A percentile compares a stretch with the other conserved stretches of the same genome.
Conservation (phyloP, 2,888 invertebrate species). For the Automeris io region DNA sequence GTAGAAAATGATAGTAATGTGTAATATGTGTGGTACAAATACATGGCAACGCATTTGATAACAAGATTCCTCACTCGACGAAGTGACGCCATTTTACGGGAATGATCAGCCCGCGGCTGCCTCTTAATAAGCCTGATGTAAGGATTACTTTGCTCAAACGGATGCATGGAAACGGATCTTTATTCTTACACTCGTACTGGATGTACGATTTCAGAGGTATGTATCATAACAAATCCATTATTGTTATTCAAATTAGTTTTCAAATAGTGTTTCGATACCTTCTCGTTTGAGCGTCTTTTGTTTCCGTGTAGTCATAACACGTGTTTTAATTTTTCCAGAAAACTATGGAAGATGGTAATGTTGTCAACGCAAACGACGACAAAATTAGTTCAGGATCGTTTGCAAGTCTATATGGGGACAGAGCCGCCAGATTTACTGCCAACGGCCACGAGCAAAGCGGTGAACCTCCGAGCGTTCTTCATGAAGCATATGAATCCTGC, state of each 20-base stretch:
- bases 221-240: slow-evolving; percentile 31
- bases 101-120: slow-evolving; percentile 77
- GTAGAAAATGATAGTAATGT: slow-evolving; percentile 48
- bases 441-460: slow-evolving; percentile 59
- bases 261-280: slow-evolving; percentile 59
- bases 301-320: slow-evolving; percentile 62
- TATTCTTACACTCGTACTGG: slow-evolving; percentile 72
- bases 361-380: slow-evolving; percentile 60
- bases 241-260: slow-evolving; percentile 50
- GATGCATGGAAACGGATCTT: slow-evolving; percentile 71
- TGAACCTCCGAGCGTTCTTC: slow-evolving; percentile 38
- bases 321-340: slow-evolving; percentile 67
- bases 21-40: slow-evolving; percentile 43
- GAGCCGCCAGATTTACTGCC: slow-evolving; percentile 52
- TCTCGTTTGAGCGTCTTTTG: slow-evolving; percentile 71
- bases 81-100: slow-evolving; percentile 79
- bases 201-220: slow-evolving; percentile 74
- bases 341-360: slow-evolving; percentile 77
- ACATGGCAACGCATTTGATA: slow-evolving; percentile 56
- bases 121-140: slow-evolving; percentile 70
- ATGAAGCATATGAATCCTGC: slow-evolving; percentile 32
- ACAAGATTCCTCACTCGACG: slow-evolving; percentile 67
- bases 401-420: slow-evolving; percentile 53
- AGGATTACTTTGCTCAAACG: slow-evolving; percentile 64
- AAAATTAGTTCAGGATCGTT: slow-evolving; percentile 51